A percentile compares a stretch with the other conserved stretches of the same genome.
These are phyloP conservation scores for Litocranius walleri DNA, from an alignment of 2,113 vertebrate genomes.

Conservation along the genomic window DNA sequence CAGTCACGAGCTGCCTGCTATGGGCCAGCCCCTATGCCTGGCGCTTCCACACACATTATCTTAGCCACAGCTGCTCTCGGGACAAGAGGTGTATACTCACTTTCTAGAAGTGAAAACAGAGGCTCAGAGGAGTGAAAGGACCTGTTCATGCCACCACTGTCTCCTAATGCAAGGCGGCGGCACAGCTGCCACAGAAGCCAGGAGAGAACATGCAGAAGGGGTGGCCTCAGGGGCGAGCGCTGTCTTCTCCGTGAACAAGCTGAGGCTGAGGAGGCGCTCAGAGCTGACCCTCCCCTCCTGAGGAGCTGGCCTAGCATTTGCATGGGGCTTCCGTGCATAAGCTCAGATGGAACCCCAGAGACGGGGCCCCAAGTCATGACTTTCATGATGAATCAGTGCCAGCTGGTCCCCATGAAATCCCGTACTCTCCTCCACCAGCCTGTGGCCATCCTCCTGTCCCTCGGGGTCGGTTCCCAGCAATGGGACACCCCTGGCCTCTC, in stretches of 20 bases:
- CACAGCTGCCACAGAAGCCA: neutral
- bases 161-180: neutral
- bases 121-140: neutral
- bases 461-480: neutral
- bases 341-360: neutral
- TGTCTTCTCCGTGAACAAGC: neutral
- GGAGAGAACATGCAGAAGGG: neutral
- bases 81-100: neutral
- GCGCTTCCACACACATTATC: neutral
- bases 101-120: neutral
- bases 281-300: neutral
- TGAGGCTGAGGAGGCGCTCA: neutral
- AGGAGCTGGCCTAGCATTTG: neutral
- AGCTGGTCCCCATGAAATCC: neutral
- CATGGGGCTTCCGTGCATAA: neutral
- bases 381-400: conserved; percentile 2
- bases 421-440: neutral
- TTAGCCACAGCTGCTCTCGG: neutral
- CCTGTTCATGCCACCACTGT: neutral
- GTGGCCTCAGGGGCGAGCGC: neutral
- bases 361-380: neutral
- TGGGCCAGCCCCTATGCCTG: neutral
- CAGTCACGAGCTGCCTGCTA: neutral
- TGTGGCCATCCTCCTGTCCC: neutral
- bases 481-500: neutral